These are phyloP conservation scores for Callochromis pleurospilus DNA, from an alignment of 2,113 vertebrate species.

Conservation along the genomic window DNA sequence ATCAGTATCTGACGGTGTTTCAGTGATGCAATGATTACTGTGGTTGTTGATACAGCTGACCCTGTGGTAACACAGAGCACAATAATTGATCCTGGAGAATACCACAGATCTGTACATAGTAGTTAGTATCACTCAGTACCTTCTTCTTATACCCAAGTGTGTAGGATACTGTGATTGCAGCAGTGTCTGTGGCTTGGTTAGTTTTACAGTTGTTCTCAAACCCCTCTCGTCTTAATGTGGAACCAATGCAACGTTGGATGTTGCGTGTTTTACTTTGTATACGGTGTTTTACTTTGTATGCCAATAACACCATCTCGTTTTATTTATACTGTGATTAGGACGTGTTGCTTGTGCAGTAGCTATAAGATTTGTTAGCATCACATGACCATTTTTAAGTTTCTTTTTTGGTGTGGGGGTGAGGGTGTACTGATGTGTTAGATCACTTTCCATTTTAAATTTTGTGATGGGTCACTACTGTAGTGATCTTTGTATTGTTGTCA, in stretches of 20 bases:
- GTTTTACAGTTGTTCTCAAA: rapidly evolving
- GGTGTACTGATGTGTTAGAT: neutral
- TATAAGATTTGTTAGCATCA: neutral
- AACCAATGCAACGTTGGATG: rapidly evolving
- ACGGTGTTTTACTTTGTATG: rapidly evolving
- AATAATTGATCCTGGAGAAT: neutral
- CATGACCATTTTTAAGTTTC: neutral
- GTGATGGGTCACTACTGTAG: rapidly evolving
- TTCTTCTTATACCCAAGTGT: neutral
- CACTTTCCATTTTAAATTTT: neutral
- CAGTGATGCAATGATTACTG: neutral
- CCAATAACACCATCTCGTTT: neutral
- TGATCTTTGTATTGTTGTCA: neutral
- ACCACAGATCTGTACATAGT: neutral
- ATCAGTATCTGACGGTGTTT: neutral
- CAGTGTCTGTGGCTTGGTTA: rapidly evolving
- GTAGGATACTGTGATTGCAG: neutral
- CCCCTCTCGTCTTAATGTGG: rapidly evolving
- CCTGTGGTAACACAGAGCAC: neutral
- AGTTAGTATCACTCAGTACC: neutral
- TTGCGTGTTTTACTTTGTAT: neutral
- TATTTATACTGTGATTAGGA: neutral
- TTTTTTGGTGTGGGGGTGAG: neutral
- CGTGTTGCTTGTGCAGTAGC: neutral
- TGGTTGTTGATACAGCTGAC: neutral